Conservation (phyloP, 2,113 vertebrate species). For the Callocephalon fimbriatum region DNA sequence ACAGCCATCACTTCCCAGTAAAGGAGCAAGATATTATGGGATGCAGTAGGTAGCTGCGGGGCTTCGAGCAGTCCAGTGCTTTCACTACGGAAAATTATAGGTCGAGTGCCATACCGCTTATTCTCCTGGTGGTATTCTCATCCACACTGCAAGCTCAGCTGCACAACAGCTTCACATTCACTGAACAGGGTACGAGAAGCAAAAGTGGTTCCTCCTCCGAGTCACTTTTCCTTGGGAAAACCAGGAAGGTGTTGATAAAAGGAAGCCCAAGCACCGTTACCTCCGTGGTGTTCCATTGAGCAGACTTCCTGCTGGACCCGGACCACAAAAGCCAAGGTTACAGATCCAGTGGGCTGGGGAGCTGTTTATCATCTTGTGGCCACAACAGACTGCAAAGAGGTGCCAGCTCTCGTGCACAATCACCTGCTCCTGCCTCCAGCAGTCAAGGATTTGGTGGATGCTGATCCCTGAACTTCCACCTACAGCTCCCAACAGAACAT, state of each 20-base stretch:
- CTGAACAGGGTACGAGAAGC: fast-evolving
- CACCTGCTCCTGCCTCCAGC: background rate
- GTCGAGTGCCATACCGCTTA: fast-evolving
- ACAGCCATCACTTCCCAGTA: background rate
- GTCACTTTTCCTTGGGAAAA: background rate
- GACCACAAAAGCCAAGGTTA: background rate
- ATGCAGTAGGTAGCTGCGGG: fast-evolving
- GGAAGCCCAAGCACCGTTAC: fast-evolving
- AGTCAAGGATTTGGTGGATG: background rate
- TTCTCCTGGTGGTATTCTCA: background rate
- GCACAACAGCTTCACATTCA: fast-evolving
- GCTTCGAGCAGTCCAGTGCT: background rate
- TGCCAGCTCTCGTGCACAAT: background rate
- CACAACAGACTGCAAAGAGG: background rate
- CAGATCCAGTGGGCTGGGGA: background rate
- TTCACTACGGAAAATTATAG: background rate
- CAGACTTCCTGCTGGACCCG: background rate
- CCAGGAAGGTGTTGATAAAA: background rate
- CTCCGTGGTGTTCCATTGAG: fast-evolving
- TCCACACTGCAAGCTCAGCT: background rate
- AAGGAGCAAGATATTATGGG: background rate
- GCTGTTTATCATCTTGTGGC: background rate
- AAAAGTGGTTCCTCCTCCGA: fast-evolving
- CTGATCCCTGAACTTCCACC: background rate
- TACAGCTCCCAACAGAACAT: fast-evolving